Conservation (phyloP, 2,113 vertebrate species). For the Chaetops frenatus region DNA sequence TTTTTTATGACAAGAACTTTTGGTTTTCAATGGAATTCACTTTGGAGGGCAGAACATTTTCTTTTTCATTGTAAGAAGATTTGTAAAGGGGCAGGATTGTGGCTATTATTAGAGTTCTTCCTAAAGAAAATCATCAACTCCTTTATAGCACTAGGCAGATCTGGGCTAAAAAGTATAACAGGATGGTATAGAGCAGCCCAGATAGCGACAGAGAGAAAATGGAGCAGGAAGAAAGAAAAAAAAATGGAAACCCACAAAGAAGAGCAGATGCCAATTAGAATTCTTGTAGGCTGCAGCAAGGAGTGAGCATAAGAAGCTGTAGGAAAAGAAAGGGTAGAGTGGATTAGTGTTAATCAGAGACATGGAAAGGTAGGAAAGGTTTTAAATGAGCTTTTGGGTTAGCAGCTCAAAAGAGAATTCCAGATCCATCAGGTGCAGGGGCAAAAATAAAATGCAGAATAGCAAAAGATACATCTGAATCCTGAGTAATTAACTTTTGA, state of each 20-base stretch:
- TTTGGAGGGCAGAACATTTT: constrained; percentile 14
- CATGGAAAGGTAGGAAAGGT: not conserved
- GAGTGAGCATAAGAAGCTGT: not conserved
- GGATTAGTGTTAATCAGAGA: constrained; percentile 49
- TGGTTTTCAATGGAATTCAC: constrained; percentile 26
- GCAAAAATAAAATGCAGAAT: not conserved
- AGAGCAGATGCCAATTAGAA: constrained; percentile 49
- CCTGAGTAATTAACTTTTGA: constrained; percentile 23
- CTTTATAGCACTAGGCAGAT: constrained; percentile 32
- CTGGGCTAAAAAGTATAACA: constrained; percentile 31
- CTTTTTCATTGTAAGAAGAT: constrained; percentile 10
- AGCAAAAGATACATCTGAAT: not conserved
- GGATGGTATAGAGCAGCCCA: not conserved
- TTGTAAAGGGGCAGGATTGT: constrained; percentile 34
- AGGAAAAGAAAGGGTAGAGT: constrained; percentile 13
- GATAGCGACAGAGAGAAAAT: constrained; percentile 20
- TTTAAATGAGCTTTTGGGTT: constrained; percentile 47
- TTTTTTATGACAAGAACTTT: not conserved
- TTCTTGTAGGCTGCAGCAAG: constrained; percentile 19
- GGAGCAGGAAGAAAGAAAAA: constrained; percentile 22
- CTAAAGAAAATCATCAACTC: constrained; percentile 45
- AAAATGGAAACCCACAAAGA: constrained; percentile 30
- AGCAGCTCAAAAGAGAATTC: constrained; percentile 16
- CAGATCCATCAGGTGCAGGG: not conserved
- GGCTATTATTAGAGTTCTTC: constrained; percentile 44